These are phyloP conservation scores for Plectus sambesii DNA, from an alignment of 1,140 invertebrate genomes.

Conservation along the genomic window DNA sequence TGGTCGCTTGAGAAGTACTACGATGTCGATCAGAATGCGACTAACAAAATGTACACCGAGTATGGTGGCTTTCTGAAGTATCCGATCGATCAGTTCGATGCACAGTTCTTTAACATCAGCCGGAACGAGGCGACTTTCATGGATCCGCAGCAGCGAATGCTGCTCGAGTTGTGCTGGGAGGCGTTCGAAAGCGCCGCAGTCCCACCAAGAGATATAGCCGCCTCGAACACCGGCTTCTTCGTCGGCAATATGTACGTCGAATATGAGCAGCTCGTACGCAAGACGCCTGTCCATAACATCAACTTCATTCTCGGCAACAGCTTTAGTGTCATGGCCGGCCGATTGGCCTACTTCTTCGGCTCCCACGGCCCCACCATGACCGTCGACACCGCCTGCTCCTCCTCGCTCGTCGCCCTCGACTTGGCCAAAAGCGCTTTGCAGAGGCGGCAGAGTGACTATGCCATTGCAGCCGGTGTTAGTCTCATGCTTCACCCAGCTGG, in stretches of 20 bases:
- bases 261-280: no score
- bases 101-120: slow-evolving; percentile 52
- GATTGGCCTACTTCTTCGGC: slow-evolving; percentile 34
- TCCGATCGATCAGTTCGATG: slow-evolving; percentile 57
- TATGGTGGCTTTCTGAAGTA: no score
- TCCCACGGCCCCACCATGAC: slow-evolving; percentile 67
- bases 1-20: no score
- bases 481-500: slow-evolving; percentile 69
- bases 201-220: no score
- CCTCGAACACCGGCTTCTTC: no score
- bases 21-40: no score
- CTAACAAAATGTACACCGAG: no score
- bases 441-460: slow-evolving; percentile 69
- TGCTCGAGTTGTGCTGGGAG: slow-evolving; percentile 50
- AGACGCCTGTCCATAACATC: no score
- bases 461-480: slow-evolving; percentile 76
- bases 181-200: slow-evolving; percentile 42
- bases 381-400: slow-evolving; percentile 86
- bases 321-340: slow-evolving; percentile 17
- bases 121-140: slow-evolving; percentile 50
- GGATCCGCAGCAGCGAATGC: slow-evolving; percentile 52
- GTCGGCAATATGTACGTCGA: no score
- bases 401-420: slow-evolving; percentile 66
- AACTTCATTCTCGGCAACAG: no score
- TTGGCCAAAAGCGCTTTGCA: slow-evolving; percentile 34